Base-by-base conservation (phyloP, 2,888 invertebrate species). In the Xestia c-nigrum region DNA sequence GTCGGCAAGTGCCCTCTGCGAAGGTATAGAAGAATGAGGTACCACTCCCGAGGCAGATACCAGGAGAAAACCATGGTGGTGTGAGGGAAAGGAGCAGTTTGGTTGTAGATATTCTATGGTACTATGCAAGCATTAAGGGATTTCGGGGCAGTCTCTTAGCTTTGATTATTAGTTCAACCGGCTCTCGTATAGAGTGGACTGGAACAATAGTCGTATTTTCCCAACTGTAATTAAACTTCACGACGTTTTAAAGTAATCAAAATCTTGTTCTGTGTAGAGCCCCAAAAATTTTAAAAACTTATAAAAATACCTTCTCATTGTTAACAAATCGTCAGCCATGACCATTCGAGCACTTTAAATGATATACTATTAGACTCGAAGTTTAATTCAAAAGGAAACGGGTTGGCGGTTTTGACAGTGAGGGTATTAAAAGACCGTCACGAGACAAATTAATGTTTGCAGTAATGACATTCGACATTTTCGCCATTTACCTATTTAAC, bases 1-100 rank as follows among this genome's bases (percentile, higher is more conserved):
- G 89, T 89, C 3, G 97, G 97, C 7, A 93, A 95, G 67, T 97
- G 97, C 85, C 97, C 97, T 0, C 70, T 89, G 16, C 87, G 94
- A 55, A 90, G 91, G 80, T 92, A 86, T 75, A 89, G 93, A 52
- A 88, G 95, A 64, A 73, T 91, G 31, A 88, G 94, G 81, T 95
- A 89, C 85, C 93, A 91, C 65, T 74, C 86, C n/a, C 85, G 88
- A 46, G 87, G 90, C 40, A 85, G 92, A 52, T 92, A 90, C 78
- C 91, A 92, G 21, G 92, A 91, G 69, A 93, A 92, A 74, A 86
- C 88, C 21, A 85, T 89, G 57, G 85, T 89, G 40, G 90, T 91
- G 83, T 86, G 83, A 82, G 69, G 40, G 70, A 72, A 66, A 52
- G 5, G 5, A 16, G 38, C 43, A 46, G 55, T 59, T 66, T 40